Percentiles rank a stretch among this genome's conserved stretches.
Evolutionary conservation across 2,797 vertebrate genomes (phyloP).

Genomic region (Brotogeris chrysoptera): DNA sequence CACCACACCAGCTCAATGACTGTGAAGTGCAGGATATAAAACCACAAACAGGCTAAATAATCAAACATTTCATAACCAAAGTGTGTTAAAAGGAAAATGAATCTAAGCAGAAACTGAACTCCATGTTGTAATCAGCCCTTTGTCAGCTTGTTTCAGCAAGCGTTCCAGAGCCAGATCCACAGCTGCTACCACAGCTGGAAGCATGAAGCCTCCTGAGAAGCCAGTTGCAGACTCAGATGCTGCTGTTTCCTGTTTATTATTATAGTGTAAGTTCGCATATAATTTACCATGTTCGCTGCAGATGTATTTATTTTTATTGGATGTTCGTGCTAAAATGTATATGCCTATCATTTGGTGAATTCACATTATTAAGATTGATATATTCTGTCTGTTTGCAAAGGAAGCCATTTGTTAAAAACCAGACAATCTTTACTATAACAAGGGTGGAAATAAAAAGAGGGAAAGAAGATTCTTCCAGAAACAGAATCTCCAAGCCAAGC

Average conservation of each 20-base stretch:
- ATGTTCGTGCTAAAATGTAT: conserved; percentile 47
- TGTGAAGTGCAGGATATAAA: background rate
- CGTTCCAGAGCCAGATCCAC: conserved; percentile 46
- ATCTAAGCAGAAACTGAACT: conserved; percentile 52
- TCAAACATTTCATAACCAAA: conserved; percentile 10
- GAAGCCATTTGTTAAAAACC: conserved; percentile 40
- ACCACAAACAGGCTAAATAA: background rate
- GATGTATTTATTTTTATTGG: conserved; percentile 70
- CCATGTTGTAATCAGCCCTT: conserved; percentile 51
- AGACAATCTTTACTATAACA: background rate
- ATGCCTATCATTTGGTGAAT: conserved; percentile 36
- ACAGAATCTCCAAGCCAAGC: background rate
- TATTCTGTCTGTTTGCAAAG: background rate
- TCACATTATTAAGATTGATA: conserved; percentile 20
- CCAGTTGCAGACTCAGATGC: conserved; percentile 66
- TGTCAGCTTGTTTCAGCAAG: conserved; percentile 57
- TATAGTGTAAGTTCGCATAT: conserved; percentile 63
- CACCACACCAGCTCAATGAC: background rate
- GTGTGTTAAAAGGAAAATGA: conserved; percentile 35
- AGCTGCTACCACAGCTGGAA: conserved; percentile 67
- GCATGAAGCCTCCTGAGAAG: conserved; percentile 54
- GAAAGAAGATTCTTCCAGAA: conserved; percentile 9
- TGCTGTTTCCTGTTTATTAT: conserved; percentile 73
- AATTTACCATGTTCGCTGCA: conserved; percentile 66
- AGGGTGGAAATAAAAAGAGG: background rate